These are phyloP conservation scores for Apodemia duryi DNA, from an alignment of 2,888 invertebrate genomes.

Conservation along the genomic window DNA sequence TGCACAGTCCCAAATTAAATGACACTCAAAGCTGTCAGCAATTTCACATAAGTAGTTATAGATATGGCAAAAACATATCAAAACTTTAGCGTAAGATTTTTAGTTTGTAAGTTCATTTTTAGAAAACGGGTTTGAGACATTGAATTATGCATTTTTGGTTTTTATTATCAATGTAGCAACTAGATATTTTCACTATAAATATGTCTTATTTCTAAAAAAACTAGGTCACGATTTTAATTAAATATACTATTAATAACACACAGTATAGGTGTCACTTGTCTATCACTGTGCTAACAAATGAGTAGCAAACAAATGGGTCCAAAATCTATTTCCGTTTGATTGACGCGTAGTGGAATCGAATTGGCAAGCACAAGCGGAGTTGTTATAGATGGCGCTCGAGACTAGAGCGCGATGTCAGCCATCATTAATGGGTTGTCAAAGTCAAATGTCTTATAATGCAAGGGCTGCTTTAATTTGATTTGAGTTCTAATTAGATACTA, in stretches of 20 bases:
- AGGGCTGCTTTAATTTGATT: conserved; percentile 10
- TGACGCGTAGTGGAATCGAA: conserved; percentile 42
- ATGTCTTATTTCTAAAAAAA: conserved; percentile 5
- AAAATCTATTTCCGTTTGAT: conserved; percentile 37
- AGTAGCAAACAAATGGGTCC: conserved; percentile 30
- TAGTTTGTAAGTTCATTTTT: no score
- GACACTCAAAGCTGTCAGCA: no score
- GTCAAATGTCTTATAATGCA: conserved; percentile 34
- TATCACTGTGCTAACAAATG: conserved; percentile 32
- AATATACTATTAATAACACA: conserved; percentile 18
- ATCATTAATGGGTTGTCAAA: conserved; percentile 50
- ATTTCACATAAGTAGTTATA: no score
- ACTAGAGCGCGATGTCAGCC: conserved; percentile 36
- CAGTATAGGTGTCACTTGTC: conserved; percentile 24
- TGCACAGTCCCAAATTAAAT: no score
- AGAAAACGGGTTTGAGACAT: no score
- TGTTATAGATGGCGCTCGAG: conserved; percentile 39
- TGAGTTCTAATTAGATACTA: conserved; percentile 6
- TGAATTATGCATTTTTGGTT: no score
- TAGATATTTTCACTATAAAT: no score
- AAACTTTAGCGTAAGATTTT: no score
- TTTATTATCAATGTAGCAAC: no score
- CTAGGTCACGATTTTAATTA: not conserved
- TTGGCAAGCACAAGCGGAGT: conserved; percentile 40
- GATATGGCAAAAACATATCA: no score